Conservation (phyloP, 1,140 invertebrate species). For the Apis cerana region DNA sequence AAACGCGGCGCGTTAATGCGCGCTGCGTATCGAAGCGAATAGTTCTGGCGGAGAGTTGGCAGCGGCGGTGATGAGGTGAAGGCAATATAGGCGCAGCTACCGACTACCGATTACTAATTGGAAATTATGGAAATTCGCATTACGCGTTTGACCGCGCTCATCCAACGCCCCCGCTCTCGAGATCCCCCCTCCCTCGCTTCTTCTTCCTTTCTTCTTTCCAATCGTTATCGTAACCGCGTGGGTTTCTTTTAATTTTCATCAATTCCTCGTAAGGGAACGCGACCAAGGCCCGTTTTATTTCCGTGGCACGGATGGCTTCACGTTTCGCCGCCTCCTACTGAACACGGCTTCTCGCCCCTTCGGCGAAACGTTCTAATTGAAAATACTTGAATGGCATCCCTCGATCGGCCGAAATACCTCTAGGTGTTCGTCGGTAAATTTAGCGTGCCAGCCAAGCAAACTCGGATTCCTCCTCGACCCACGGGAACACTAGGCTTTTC, state of each 20-base stretch:
- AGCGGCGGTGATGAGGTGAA: conserved; percentile 65
- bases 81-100: conserved; percentile 65
- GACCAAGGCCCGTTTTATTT: conserved; percentile 52
- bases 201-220: conserved; percentile 18
- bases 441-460: conserved; percentile 56
- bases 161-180: neutral
- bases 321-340: neutral
- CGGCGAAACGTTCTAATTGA: conserved; percentile 62
- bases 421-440: conserved; percentile 65
- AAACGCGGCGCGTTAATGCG: conserved; percentile 35
- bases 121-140: conserved; percentile 67
- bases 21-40: conserved; percentile 55
- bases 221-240: neutral
- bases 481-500: conserved; percentile 30
- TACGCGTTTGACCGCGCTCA: neutral
- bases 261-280: conserved; percentile 36
- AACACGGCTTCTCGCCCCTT: conserved; percentile 39
- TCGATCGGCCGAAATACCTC: conserved; percentile 64
- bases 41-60: conserved; percentile 52
- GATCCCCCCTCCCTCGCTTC: neutral
- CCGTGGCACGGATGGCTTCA: conserved; percentile 44
- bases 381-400: conserved; percentile 71
- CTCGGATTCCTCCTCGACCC: conserved; percentile 43
- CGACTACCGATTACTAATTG: conserved; percentile 68
- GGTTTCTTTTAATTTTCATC: conserved; percentile 63